Percentiles rank a stretch among this genome's conserved stretches.
Conservation (phyloP, 2,797 vertebrate species). For the Ceryle rudis region DNA sequence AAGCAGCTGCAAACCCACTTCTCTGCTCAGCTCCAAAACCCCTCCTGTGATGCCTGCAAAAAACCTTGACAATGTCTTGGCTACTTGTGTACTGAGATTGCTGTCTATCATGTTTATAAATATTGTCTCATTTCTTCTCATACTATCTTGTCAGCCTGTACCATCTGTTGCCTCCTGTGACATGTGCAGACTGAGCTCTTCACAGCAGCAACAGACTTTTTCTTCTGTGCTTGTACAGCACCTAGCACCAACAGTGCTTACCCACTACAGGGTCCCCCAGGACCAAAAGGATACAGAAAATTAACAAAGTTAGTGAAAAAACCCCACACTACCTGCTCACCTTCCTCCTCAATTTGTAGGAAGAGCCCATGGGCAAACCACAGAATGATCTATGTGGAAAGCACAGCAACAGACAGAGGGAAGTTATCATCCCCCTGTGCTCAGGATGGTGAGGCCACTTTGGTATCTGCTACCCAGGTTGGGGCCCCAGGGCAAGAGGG, state of each 20-base stretch:
- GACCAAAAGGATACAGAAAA: neutral
- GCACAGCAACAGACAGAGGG: accelerated
- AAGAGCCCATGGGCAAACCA: neutral
- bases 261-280: neutral
- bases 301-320: neutral
- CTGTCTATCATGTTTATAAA: constrained; percentile 73
- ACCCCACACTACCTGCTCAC: neutral
- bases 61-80: constrained; percentile 53
- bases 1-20: constrained; percentile 33
- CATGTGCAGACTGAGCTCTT: constrained; percentile 55
- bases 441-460: neutral
- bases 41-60: constrained; percentile 5
- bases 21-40: neutral
- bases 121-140: constrained; percentile 62
- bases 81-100: constrained; percentile 44
- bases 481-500: neutral
- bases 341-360: neutral
- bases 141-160: constrained; percentile 48
- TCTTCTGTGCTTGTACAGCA: constrained; percentile 13
- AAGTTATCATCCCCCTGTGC: neutral
- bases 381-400: accelerated
- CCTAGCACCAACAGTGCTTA: neutral
- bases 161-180: constrained; percentile 68
- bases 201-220: constrained; percentile 26
- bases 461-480: neutral